Base-by-base conservation (phyloP, 2,888 invertebrate genomes). In the Drosophila kuntzei region DNA sequence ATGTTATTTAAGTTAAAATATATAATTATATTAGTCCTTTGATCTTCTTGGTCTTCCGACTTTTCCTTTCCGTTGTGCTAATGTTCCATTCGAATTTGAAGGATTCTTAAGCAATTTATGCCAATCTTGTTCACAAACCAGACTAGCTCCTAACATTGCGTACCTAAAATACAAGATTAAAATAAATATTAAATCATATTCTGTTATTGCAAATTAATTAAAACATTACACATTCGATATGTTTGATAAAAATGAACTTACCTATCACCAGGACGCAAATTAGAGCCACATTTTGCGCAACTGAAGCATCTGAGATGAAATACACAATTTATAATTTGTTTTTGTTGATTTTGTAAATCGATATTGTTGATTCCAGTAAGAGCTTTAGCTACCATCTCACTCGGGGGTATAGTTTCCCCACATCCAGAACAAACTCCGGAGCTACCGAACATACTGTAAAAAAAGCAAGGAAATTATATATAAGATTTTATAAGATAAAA, bases 121-220 rank as follows among this genome's bases (percentile, higher is more conserved):
- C 96, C 97, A 98, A 94, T 98, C 98, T 93, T 97, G 96, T 93
- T 98, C 98, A 94, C 98, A 98, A 78, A 98, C 96, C 91, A 98
- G 94, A 91, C 95, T 96, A 79, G 98, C 98, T 91, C 97, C 96
- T 88, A 98, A 94, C 94, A 98, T 95, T 93, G 97, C 97, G 94
- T 97, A 98, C 94, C 95, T 95, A 91, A 25, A 87, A 87, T 22
- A 43, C 16, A 22, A 58, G 2, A 27, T 4, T 37, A 2, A 14
- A n/a, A 51, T 14, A 14, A 9, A n/a, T 16, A 32, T 49, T 12
- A 5, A 22, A 14, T 27, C 12, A 5, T 12, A 1, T 12, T 32
- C 6, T 5, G 1, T 5, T 12, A 32, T 32, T n/a, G n/a, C n/a
- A n/a, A 32, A 4, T 12, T 12, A 32, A 5, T 12, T 32, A 12